These are phyloP conservation scores for Hylia prasina DNA, from an alignment of 2,113 vertebrate genomes.

Conservation along the genomic window DNA sequence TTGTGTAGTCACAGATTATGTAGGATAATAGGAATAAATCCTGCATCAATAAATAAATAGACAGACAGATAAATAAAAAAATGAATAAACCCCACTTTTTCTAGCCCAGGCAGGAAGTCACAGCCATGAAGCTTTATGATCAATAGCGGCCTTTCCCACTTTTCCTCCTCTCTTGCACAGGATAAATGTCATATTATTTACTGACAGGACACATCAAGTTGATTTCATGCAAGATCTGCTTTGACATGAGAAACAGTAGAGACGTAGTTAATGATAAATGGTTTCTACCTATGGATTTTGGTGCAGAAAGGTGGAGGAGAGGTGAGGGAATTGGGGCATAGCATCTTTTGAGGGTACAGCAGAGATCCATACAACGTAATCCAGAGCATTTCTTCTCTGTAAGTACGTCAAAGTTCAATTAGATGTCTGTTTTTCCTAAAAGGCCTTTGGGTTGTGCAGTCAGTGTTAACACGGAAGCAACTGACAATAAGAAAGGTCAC, in stretches of 20 bases:
- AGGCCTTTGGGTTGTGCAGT: not conserved
- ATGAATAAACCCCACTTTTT: not conserved
- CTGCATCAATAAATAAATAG: not conserved
- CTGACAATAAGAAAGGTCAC: conserved; percentile 34
- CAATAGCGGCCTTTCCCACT: not conserved
- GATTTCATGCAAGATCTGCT: not conserved
- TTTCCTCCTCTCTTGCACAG: not conserved
- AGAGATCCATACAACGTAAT: not conserved
- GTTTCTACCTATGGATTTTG: not conserved
- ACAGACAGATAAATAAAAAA: not conserved
- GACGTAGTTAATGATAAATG: not conserved
- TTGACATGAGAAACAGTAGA: not conserved
- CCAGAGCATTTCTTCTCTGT: not conserved
- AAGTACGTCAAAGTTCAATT: not conserved
- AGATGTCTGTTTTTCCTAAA: not conserved
- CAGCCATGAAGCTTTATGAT: not conserved
- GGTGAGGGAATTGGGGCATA: not conserved
- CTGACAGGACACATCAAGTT: not conserved
- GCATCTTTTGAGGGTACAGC: not conserved
- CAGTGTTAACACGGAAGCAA: not conserved
- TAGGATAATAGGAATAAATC: not conserved
- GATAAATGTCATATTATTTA: not conserved
- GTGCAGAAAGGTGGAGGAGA: not conserved
- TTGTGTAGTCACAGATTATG: not conserved
- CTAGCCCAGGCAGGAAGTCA: not conserved